Percentiles rank a stretch among this genome's conserved stretches.
phyloP scores from a whole-genome alignment of 1,140 invertebrate genomes.

The Halesus radiatus region DNA sequence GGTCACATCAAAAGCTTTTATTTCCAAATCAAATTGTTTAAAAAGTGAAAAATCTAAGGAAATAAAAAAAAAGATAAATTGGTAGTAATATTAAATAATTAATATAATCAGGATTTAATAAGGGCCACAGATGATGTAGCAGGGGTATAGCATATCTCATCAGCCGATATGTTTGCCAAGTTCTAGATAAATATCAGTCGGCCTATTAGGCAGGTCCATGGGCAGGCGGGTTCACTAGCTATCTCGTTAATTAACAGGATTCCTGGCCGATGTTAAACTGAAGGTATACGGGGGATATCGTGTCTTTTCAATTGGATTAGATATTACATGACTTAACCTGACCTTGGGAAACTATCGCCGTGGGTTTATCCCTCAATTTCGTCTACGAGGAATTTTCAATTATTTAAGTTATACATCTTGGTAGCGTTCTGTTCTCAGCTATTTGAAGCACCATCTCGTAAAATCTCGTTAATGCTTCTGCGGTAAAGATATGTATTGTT shows the following conservation, averaged over 20 bases:
- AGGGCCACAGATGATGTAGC: too few species aligned
- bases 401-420: not conserved
- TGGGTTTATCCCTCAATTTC: too few species aligned
- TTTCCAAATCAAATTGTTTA: too few species aligned
- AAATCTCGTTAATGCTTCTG: too few species aligned
- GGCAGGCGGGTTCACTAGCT: not conserved
- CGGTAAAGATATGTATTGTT: too few species aligned
- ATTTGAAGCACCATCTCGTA: too few species aligned
- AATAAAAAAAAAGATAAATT: too few species aligned
- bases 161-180: conserved; percentile 5
- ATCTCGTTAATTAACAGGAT: conserved; percentile 12
- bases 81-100: too few species aligned
- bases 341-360: not conserved
- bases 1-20: too few species aligned
- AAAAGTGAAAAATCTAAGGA: too few species aligned
- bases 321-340: not conserved
- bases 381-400: not conserved
- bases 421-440: too few species aligned
- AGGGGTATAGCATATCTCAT: not conserved
- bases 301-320: not conserved
- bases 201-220: not conserved
- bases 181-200: conserved; percentile 5
- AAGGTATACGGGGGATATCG: not conserved
- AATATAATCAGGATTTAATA: too few species aligned
- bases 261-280: not conserved